Conservation (phyloP, 2,113 vertebrate species). For the Ceyx margarethae region DNA sequence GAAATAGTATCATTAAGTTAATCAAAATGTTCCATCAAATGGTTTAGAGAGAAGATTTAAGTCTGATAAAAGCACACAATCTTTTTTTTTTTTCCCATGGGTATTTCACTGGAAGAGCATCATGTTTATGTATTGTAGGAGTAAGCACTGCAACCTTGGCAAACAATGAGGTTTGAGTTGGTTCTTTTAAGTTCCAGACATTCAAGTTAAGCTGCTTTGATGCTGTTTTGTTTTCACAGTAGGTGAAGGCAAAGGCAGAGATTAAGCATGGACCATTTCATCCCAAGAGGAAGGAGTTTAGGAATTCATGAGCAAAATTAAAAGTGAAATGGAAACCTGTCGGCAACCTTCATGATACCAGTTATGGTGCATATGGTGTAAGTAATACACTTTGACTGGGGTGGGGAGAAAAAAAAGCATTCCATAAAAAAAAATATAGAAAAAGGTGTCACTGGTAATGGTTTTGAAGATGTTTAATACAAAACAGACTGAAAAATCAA, state of each 20-base stretch:
- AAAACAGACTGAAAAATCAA: background rate
- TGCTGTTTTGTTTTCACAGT: background rate
- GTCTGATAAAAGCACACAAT: background rate
- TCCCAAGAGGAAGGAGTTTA: background rate
- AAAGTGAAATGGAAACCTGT: background rate
- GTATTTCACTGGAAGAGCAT: background rate
- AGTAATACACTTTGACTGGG: background rate
- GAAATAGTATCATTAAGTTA: background rate
- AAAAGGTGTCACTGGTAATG: background rate
- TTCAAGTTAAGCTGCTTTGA: constrained; percentile 23
- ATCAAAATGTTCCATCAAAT: background rate
- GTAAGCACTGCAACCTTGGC: background rate
- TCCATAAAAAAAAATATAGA: background rate
- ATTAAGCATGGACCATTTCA: background rate
- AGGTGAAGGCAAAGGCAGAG: background rate
- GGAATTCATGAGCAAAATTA: background rate
- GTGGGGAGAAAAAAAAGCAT: background rate
- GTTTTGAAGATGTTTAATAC: background rate
- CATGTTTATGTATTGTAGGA: background rate
- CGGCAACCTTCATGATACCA: background rate
- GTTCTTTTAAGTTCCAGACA: background rate
- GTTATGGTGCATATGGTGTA: background rate
- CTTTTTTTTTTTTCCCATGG: background rate
- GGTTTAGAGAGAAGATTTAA: background rate
- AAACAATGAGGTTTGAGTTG: background rate